A percentile compares a stretch with the other conserved stretches of the same genome.
Evolutionary conservation across 2,113 vertebrate genomes (phyloP).

Genomic region (Sinosuthora webbiana): DNA sequence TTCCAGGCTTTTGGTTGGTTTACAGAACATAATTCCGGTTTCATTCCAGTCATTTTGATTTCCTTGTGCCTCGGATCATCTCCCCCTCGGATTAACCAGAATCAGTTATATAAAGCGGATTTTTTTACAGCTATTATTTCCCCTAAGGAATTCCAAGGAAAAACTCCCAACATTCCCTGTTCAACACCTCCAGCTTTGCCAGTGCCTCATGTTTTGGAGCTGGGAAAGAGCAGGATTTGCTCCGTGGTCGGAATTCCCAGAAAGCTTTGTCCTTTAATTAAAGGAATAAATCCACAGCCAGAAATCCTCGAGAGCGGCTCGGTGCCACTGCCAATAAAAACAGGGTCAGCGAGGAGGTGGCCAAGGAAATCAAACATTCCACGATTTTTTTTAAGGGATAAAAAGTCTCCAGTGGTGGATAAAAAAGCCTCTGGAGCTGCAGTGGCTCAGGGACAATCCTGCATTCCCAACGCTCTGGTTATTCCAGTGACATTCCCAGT

Average conservation of each 20-base stretch:
- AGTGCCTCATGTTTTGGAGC: neutral
- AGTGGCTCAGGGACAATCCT: accelerated
- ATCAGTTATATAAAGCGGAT: neutral
- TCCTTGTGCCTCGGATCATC: neutral
- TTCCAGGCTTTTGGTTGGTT: neutral
- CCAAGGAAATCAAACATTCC: neutral
- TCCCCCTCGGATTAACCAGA: neutral
- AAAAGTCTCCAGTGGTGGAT: accelerated
- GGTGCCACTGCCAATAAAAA: neutral
- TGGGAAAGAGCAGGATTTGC: neutral
- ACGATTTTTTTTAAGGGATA: neutral
- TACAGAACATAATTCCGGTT: neutral
- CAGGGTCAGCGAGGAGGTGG: neutral
- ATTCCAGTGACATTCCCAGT: accelerated
- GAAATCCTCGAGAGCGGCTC: neutral
- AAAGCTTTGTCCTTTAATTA: neutral
- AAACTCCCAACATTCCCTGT: neutral
- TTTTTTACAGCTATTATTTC: neutral
- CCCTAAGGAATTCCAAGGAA: neutral
- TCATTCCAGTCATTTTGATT: neutral
- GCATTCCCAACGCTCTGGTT: accelerated
- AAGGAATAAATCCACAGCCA: neutral
- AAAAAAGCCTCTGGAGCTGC: neutral
- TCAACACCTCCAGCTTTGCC: neutral
- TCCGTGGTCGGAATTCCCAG: neutral